Base-by-base conservation (phyloP, 2,888 invertebrate genomes). In the Microctonus brassicae region DNA sequence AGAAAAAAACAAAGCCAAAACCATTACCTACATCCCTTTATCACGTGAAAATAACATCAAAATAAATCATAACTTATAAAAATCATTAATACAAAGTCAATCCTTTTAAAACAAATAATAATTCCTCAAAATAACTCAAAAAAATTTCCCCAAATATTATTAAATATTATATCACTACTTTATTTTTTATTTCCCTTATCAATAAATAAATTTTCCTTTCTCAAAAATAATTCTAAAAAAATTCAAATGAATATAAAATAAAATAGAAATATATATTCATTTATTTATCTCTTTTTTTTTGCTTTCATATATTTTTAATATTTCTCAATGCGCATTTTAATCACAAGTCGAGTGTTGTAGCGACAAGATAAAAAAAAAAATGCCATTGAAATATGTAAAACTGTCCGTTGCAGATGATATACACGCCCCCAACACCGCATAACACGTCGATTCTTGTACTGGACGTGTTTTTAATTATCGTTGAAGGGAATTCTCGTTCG, bases 401-500 rank as follows among this genome's bases (percentile, higher is more conserved):
- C 42, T 66, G 66, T 66, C 66, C 22, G 39, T n/a, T 24, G 57
- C 57, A 66, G 57, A 58, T 10, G 66, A 57, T 66, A 57, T 64
- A 64, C 24, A 64, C 52, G 33, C 47, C 55, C 55, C 36, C 26
- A 55, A 39, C 26, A 39, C 17, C 57, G 42, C 20, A 24, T 65
- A 42, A 57, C 66, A 66, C 66, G 66, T 66, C 66, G 57, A 66
- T 66, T 66, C 66, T 36, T 55, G 34, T 57, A n/a, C 24, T 52
- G 24, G 66, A 66, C 66, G 55, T 36, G 57, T 17, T 55, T 57
- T 66, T 66, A 66, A 66, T 66, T 66, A 66, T 39, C 13, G 20
- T n/a, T 57, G 36, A 20, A 20, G 57, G 17, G 55, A 39, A 57
- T 36, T 55, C 13, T 53, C 52, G n/a, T 17, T 47, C 22, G 17